Conservation (phyloP, 2,888 invertebrate species). For the Dryomyza anilis region DNA sequence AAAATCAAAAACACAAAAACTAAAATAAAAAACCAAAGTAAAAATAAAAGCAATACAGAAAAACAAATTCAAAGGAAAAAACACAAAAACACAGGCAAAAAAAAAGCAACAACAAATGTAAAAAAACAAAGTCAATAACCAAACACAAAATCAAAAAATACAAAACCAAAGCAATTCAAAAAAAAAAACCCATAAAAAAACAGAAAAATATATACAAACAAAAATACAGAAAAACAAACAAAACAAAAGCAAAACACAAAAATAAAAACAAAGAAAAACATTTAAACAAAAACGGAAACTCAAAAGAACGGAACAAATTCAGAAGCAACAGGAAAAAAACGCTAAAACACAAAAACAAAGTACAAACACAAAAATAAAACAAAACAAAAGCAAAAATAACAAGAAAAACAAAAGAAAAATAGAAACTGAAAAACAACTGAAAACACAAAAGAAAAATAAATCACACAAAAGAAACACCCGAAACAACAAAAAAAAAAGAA, state of each 20-base stretch:
- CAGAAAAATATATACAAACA: neutral
- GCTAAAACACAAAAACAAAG: neutral
- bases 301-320: neutral
- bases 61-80: neutral
- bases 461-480: neutral
- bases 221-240: neutral
- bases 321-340: neutral
- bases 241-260: neutral
- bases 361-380: neutral
- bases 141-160: too few species aligned
- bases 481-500: neutral
- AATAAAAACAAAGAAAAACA: slow-evolving; percentile 3
- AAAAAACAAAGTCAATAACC: too few species aligned
- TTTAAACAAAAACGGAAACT: neutral
- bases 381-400: neutral
- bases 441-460: neutral
- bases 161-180: neutral
- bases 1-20: too few species aligned
- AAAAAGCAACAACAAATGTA: neutral
- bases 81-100: neutral
- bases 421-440: neutral
- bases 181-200: slow-evolving; percentile 9
- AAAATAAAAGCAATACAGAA: neutral
- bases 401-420: slow-evolving; percentile 7
- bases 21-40: neutral